phyloP scores from a whole-genome alignment of 2,888 invertebrate genomes.

The Hemithea aestivaria region DNA sequence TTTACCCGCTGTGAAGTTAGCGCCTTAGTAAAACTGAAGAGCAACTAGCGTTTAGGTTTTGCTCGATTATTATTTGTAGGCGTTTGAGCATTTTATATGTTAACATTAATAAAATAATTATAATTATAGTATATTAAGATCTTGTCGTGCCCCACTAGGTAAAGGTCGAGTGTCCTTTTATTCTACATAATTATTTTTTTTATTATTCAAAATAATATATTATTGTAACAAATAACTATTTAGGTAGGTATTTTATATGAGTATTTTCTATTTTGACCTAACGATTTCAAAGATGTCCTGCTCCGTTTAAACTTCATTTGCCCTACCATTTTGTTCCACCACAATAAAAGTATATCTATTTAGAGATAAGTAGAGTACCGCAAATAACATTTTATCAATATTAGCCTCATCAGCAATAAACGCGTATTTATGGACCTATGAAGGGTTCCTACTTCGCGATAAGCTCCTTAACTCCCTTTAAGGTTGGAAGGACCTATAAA shows the following conservation, averaged over 20 bases:
- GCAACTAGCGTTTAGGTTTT: constrained; percentile 7
- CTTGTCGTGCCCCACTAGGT: too few species aligned
- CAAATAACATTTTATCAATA: constrained; percentile 24
- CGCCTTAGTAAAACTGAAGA: constrained; percentile 5
- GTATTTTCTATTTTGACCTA: too few species aligned
- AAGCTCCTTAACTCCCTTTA: constrained; percentile 21
- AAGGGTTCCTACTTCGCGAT: constrained; percentile 24
- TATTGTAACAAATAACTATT: too few species aligned
- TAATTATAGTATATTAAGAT: too few species aligned
- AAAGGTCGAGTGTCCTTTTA: too few species aligned
- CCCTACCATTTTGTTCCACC: too few species aligned
- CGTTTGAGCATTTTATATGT: not conserved
- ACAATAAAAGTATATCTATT: constrained; percentile 7
- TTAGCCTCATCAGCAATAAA: constrained; percentile 30
- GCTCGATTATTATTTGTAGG: constrained; percentile 1
- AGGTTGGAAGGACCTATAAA: constrained; percentile 15
- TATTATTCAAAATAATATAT: too few species aligned
- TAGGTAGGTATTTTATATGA: too few species aligned
- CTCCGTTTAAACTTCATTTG: too few species aligned
- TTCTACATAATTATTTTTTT: too few species aligned
- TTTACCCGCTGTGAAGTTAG: not conserved
- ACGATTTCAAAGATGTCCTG: too few species aligned
- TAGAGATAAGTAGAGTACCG: constrained; percentile 14
- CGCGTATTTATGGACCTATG: constrained; percentile 31
- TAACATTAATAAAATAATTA: too few species aligned